Evolutionary conservation across 1,140 invertebrate species (phyloP), one percentile per base, ranked within the genome.

Genomic region (Apis dorsata): DNA sequence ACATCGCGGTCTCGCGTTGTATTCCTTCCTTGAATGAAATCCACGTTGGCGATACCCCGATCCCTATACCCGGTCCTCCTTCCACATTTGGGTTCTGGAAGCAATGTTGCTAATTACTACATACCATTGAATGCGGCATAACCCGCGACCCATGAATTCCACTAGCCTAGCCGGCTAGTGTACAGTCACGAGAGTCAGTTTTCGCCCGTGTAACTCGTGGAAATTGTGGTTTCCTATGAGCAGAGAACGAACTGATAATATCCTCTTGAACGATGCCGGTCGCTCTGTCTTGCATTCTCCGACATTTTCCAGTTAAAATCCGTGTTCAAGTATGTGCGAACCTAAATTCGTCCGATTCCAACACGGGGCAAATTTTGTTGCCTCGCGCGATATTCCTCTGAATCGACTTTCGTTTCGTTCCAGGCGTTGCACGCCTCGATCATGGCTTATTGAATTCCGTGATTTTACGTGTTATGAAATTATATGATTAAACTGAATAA

Each of bases 71-170:
- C 53, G 53, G 59, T 78, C 63, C 63, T 78, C 85, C 84, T 88
- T 66, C 86, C 86, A 84, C 73, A 84, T 84, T 86, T 78, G 82
- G 83, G 81, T 76, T 75, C 84, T 86, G 80, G 78, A 79, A 87
- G 87, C 90, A 91, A 93, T 93, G 91, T 90, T 92, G 92, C 92
- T 93, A 93, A 93, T 93, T 93, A 93, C 91, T 92, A 91, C 92
- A 93, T 93, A 91, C 92, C 92, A 92, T 89, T 87, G 91, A 92
- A 90, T 90, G 90, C 90, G 89, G 92, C 92, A 93, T 93, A 93
- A 93, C 92, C 92, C 89, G 88, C 91, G 90, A 91, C 91, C 92
- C 90, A 90, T 88, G 90, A 92, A 93, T 93, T 92, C 92, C 91
- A 81, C 55, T 59, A 90, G 84, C 86, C 75, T 89, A 84, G 88